phyloP scores from a whole-genome alignment of 2,888 invertebrate species.

The Acleris emargana region DNA sequence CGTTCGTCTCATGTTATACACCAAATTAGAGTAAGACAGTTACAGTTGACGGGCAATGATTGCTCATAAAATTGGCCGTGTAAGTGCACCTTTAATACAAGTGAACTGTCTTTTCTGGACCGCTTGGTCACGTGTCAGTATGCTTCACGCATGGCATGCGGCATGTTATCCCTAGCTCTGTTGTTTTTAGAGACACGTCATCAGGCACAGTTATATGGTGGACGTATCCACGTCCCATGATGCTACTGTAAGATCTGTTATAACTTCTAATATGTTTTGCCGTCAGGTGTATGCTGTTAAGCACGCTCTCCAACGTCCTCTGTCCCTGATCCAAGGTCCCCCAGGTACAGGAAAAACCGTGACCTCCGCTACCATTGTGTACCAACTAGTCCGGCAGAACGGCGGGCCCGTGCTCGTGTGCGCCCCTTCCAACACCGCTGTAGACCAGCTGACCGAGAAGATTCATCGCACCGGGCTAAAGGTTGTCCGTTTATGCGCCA shows the following conservation, averaged over 20 bases:
- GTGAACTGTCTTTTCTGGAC: no score
- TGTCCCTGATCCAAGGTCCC: conserved; percentile 98
- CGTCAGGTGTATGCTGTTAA: conserved; percentile 96
- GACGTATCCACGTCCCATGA: no score
- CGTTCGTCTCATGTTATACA: no score
- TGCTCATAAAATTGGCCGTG: no score
- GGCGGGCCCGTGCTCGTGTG: conserved; percentile 98
- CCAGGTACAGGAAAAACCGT: conserved; percentile 99
- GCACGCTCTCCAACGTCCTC: conserved; percentile 97
- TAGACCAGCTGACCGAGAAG: conserved; percentile 99
- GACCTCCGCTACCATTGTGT: conserved; percentile 99
- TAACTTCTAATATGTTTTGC: neutral
- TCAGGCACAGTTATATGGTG: neutral
- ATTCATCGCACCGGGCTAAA: conserved; percentile 98
- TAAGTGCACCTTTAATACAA: no score
- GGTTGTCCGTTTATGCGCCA: conserved; percentile 96
- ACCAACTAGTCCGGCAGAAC: conserved; percentile 97
- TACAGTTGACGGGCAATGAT: no score
- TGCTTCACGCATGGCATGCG: no score
- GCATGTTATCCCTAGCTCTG: no score
- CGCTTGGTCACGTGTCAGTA: no score
- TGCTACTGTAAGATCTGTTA: neutral
- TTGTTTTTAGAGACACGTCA: no score
- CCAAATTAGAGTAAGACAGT: no score
- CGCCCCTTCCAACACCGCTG: conserved; percentile 99